Conservation (phyloP, 2,888 invertebrate genomes). For the Chrysotoxum bicinctum region DNA sequence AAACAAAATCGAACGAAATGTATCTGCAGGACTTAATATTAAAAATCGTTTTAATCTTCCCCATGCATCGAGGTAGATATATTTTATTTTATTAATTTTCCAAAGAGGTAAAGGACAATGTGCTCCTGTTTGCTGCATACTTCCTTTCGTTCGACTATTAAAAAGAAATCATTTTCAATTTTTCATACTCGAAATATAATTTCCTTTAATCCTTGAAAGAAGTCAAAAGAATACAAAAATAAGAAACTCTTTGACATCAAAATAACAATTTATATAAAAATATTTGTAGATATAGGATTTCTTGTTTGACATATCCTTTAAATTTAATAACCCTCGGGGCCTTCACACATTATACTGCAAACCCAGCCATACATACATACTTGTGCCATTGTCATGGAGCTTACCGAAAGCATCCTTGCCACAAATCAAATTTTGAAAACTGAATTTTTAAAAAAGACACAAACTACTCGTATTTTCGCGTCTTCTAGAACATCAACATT, state of each 20-base stretch:
- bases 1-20: slow-evolving; percentile 19
- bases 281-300: neutral
- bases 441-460: slow-evolving; percentile 17
- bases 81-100: neutral
- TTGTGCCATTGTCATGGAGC: neutral
- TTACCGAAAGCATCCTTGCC: slow-evolving; percentile 3
- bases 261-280: slow-evolving; percentile 44
- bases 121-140: slow-evolving; percentile 11
- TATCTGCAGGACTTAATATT: slow-evolving; percentile 47
- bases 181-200: slow-evolving; percentile 30
- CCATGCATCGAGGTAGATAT: slow-evolving; percentile 1
- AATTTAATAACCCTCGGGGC: slow-evolving; percentile 65
- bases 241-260: slow-evolving; percentile 61
- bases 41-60: slow-evolving; percentile 40
- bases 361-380: neutral
- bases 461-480: slow-evolving; percentile 43
- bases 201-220: slow-evolving; percentile 32
- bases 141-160: slow-evolving; percentile 35
- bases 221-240: neutral
- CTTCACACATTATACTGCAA: slow-evolving; percentile 25
- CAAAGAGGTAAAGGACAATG: slow-evolving; percentile 42
- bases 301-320: slow-evolving; percentile 66
- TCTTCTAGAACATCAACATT: slow-evolving; percentile 13
- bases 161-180: slow-evolving; percentile 46
- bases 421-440: slow-evolving; percentile 49